phyloP scores from a whole-genome alignment of 2,113 vertebrate species.

The Hypanus sabinus region DNA sequence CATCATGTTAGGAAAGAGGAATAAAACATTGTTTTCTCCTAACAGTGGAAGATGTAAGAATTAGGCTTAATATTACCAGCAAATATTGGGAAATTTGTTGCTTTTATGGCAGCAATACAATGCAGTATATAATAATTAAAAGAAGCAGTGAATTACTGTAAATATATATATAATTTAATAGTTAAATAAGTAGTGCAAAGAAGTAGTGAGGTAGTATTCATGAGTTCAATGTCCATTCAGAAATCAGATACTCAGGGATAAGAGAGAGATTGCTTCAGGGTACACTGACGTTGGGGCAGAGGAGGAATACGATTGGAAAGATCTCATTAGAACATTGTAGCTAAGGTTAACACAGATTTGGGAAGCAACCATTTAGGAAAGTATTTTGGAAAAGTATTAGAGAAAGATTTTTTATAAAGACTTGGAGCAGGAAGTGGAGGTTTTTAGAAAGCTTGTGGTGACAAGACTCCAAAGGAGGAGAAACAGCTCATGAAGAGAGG shows the following conservation, averaged over 20 bases:
- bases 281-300: background rate
- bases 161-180: too few relatives aligned
- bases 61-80: too few relatives aligned
- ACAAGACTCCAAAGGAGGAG: background rate
- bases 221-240: too few relatives aligned
- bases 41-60: background rate
- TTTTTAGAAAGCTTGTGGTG: background rate
- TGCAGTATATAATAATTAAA: too few relatives aligned
- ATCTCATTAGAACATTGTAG: background rate
- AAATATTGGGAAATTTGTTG: too few relatives aligned
- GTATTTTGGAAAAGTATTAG: background rate
- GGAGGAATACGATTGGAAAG: background rate
- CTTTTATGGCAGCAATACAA: too few relatives aligned
- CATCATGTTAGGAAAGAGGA: background rate
- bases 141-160: too few relatives aligned
- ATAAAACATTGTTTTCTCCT: background rate
- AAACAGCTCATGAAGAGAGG: background rate
- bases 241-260: background rate
- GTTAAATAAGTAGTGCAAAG: too few relatives aligned
- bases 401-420: background rate
- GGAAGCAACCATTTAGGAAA: background rate
- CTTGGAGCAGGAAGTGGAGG: background rate
- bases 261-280: background rate
- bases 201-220: too few relatives aligned
- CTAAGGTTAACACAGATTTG: background rate